Base-by-base conservation (phyloP, 2,888 invertebrate genomes). In the Lasioglossum oenotherae region DNA sequence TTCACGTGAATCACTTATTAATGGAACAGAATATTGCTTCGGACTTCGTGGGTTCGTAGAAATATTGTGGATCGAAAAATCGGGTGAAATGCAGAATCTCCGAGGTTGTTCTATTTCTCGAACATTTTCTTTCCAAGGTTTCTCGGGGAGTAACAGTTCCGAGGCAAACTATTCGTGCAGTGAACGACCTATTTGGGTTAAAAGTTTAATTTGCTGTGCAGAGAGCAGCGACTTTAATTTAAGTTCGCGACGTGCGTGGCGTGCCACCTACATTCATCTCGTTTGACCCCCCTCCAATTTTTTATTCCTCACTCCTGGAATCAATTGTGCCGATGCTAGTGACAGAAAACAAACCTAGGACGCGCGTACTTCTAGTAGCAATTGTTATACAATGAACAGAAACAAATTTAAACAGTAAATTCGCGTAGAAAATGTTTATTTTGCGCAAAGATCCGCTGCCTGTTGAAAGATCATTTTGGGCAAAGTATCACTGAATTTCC, bases 201-300 rank as follows among this genome's bases (percentile, higher is more conserved):
- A 92, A 92, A 90, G 90, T 89, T 91, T 90, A 87, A 93, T 89
- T 92, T 84, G 82, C 88, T 75, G 87, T 86, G 72, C 83, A 89
- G 88, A 89, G 87, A 83, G 82, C 46, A 83, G 83, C 79, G 90
- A 90, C 90, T 90, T 87, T 90, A 92, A 91, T 90, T 92, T 74
- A 82, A 82, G 78, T 86, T 81, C 83, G 74, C 87, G 69, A 86
- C 57, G 60, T 74, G 72, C 85, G 74, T 73, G 85, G 82, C 78
- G 64, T 60, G 73, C 84, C 81, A 77, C 92, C 91, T 89, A 91
- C 91, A 80, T 83, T 85, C 88, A 91, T 89, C 84, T 84, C 53
- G 60, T 73, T 38, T 27, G 64, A 69, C 64, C 27, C 31, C 31
- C 23, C 72, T 60, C 69, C 12, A 69, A 69, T 23, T 38, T 69